Evolutionary conservation across 2,888 invertebrate species (phyloP), one percentile per base, ranked within the genome.

Genomic region (Acanthopleura granulata): DNA sequence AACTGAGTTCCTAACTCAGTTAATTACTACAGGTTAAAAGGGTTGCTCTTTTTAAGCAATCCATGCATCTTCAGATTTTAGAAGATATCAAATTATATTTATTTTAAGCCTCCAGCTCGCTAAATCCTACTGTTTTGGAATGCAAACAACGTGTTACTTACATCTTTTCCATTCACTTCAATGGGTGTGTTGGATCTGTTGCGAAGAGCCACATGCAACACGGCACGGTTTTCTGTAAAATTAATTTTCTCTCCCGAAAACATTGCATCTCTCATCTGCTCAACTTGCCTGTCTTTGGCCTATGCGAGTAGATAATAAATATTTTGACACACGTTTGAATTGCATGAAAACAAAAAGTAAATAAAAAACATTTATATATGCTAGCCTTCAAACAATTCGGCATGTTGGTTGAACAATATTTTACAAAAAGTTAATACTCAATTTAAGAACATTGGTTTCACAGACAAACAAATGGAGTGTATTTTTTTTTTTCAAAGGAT

Each of bases 201-300:
- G 74, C 99, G 94, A 66, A 99, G 93, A 1, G 99, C 99, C 25
- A 95, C 93, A 90, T 99, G 99, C 14, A 99, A 92, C 0, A 99
- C 99, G 22, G 99, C 96, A 74, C 99, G 93, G 89, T 96, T 94
- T 91, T 99, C 99, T 0, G 99, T 99, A 88, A 97, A 96, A 92
- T 99, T 99, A 81, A 99, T 99, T 90, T 96, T 96, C 86, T 95
- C 93, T n/a, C 98, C 99, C 72, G 86, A 85, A 87, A 94, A 99
- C 98, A 99, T 98, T 40, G 95, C 95, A 91, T 96, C 94, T 80
- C 98, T 93, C 49, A 96, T 95, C 84, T 94, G 93, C 87, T 95
- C 95, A 50, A 99, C 94, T 84, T 95, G 94, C 18, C 98, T 93
- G 66, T 94, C 94, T 83, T 91, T 91, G 9, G 94, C 94, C 93